Percentiles rank a stretch among this genome's conserved stretches.
These are phyloP conservation scores for Lamprologus ornatipinnis DNA, from an alignment of 2,113 vertebrate species.

Conservation along the genomic window DNA sequence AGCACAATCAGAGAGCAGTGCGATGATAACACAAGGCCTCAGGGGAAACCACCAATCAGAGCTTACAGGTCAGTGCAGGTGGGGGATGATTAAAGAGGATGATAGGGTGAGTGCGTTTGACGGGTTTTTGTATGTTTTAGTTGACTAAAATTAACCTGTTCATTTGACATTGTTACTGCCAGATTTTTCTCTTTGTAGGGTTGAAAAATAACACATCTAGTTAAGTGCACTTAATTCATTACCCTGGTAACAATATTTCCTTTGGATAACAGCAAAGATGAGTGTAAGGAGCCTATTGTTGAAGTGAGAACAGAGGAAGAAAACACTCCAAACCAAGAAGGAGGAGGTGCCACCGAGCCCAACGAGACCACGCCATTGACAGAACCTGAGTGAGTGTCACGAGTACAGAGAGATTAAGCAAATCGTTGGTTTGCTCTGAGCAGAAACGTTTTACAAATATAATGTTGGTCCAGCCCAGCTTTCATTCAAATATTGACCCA, in stretches of 20 bases:
- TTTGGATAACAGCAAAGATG: constrained; percentile 82
- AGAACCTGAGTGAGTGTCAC: constrained; percentile 82
- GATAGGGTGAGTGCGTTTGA: not conserved
- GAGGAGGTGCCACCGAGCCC: constrained; percentile 86
- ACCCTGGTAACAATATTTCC: not conserved
- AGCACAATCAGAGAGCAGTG: not conserved
- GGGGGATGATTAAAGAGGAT: not conserved
- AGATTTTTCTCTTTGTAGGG: accelerated
- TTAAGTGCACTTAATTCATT: not conserved
- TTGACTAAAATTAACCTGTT: not conserved
- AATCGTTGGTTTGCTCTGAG: not conserved
- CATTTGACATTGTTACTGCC: not conserved
- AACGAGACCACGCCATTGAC: constrained; percentile 97
- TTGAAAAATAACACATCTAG: not conserved
- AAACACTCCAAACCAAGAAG: constrained; percentile 85
- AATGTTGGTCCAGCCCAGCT: not conserved
- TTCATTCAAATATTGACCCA: not conserved
- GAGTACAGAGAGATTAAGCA: not conserved
- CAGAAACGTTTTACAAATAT: not conserved
- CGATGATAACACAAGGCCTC: not conserved
- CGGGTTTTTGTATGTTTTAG: not conserved
- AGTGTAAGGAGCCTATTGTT: constrained; percentile 98
- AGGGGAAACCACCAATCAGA: not conserved
- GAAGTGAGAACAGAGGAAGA: constrained; percentile 95
- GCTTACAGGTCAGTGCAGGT: not conserved